Evolutionary conservation across 2,113 vertebrate genomes (phyloP).

Genomic region (Pleuronectes platessa): DNA sequence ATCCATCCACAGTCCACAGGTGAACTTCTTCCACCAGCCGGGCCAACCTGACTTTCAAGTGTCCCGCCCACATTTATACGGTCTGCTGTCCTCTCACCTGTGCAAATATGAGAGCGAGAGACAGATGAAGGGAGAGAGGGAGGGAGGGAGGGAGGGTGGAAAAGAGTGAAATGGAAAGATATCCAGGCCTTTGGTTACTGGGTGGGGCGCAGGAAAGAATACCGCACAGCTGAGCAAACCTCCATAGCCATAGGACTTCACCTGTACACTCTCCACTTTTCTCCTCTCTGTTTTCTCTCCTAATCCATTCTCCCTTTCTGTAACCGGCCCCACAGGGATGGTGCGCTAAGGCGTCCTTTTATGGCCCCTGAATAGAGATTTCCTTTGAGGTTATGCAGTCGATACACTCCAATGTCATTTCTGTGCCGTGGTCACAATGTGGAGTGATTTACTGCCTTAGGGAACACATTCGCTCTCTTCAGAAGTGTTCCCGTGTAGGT

Average conservation of each 20-base stretch:
- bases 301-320: constrained; percentile 78
- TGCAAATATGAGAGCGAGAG: constrained; percentile 72
- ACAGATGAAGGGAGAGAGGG: constrained; percentile 35
- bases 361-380: constrained; percentile 74
- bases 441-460: constrained; percentile 72
- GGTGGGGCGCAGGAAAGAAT: constrained; percentile 81
- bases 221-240: constrained; percentile 86
- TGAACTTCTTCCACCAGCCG: constrained; percentile 67
- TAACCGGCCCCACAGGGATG: constrained; percentile 66
- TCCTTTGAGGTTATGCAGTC: constrained; percentile 79
- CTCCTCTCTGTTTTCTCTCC: constrained; percentile 77
- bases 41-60: constrained; percentile 84
- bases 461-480: constrained; percentile 60
- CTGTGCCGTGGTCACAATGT: constrained; percentile 70
- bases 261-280: constrained; percentile 74
- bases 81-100: constrained; percentile 76
- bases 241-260: constrained; percentile 78
- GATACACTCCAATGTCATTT: constrained; percentile 76
- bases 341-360: constrained; percentile 74
- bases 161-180: constrained; percentile 70
- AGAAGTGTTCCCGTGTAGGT: constrained; percentile 69
- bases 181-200: constrained; percentile 74
- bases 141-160: constrained; percentile 47
- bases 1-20: constrained; percentile 62
- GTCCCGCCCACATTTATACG: constrained; percentile 72